A percentile compares a stretch with the other conserved stretches of the same genome.
Conservation (phyloP, 2,113 vertebrate species). For the Piaya cayana region DNA sequence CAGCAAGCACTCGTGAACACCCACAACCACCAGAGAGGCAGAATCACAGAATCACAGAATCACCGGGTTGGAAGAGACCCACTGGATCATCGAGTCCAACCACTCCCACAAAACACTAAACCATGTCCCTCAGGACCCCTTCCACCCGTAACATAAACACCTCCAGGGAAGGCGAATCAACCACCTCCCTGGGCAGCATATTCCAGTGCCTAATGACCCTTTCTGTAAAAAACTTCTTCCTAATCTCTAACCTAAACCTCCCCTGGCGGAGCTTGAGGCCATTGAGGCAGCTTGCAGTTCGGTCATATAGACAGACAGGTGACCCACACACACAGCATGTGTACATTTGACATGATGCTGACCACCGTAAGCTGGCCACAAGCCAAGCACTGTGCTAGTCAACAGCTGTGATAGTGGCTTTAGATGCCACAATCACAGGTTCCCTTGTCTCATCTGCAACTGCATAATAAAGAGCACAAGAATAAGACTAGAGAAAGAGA, state of each 20-base stretch:
- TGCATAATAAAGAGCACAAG: background rate
- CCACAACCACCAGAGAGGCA: background rate
- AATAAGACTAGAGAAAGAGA: background rate
- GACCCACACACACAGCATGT: accelerated
- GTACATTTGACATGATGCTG: accelerated
- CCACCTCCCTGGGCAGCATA: too few species aligned
- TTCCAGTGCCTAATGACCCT: too few species aligned
- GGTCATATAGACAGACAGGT: background rate
- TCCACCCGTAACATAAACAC: too few species aligned
- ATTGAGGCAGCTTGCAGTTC: background rate
- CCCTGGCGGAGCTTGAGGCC: too few species aligned
- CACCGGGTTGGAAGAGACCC: too few species aligned
- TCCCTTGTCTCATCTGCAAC: background rate
- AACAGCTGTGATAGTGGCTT: background rate
- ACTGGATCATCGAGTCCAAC: too few species aligned
- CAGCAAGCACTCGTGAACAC: background rate
- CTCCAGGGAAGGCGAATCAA: too few species aligned
- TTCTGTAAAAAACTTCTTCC: too few species aligned
- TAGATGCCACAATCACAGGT: background rate
- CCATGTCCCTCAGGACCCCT: too few species aligned
- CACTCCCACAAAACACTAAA: too few species aligned
- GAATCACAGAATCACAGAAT: too few species aligned
- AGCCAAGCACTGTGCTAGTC: background rate
- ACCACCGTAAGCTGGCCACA: background rate
- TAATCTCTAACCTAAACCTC: too few species aligned